Evolutionary conservation across 2,113 vertebrate species (phyloP), one percentile per base, ranked within the genome.

Genomic region (Telmatochromis sp.): DNA sequence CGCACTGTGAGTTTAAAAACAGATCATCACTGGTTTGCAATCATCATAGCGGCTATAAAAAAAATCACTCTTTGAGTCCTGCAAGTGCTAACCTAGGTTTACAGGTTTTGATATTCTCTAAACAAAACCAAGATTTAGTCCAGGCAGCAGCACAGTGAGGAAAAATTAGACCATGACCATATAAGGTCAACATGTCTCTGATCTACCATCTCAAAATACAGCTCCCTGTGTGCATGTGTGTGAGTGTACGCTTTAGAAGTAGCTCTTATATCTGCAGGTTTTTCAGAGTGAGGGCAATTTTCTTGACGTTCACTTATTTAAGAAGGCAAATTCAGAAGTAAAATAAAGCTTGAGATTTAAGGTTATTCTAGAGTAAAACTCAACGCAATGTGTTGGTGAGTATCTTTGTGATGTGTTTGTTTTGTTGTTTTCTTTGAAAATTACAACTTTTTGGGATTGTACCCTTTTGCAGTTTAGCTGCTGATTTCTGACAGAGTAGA

Each of bases 111-210:
- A 85, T 78, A 89, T 75, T 87, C 51, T 75, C 51, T 5, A 68
- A 91, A 89, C 79, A 84, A 71, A 68, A 11, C 50, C 68, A 58
- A 88, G 86, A 86, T 85, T 91, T 53, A 55, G 82, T 75, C 78
- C 82, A 91, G 88, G 55, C 35, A 58, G 57, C 65, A 91, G 78
- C 79, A 58, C 73, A n/a, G 60, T 63, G 84, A 87, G 87, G 86
- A 90, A 75, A 86, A 85, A 94, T 88, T 86, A 86, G 80, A 73
- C 47, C n/a, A 78, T 78, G 45, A 86, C 95, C 94, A 91, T 95
- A 94, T 92, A 95, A 91, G 95, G 95, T 79, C 82, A 94, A 75
- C 19, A 82, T 84, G 89, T 90, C 91, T 93, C 83, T 87, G 85
- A 84, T 90, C 90, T 87, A 82, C 81, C 86, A 78, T 79, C 89